These are phyloP conservation scores for Euthynnus affinis DNA, from an alignment of 2,797 vertebrate species.

Conservation along the genomic window DNA sequence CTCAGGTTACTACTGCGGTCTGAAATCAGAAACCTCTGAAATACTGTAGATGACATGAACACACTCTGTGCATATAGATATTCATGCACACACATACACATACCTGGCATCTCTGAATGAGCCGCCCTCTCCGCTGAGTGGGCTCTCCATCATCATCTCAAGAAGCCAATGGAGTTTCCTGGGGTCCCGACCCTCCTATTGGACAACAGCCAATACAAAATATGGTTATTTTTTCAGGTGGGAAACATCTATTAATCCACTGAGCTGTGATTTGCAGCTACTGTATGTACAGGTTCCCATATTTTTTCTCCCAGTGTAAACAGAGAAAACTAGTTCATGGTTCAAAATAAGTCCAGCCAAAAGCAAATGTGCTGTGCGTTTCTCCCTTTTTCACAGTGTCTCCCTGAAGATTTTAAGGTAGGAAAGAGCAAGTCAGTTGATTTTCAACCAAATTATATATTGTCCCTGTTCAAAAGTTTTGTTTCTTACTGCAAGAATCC, in stretches of 20 bases:
- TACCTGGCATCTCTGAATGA: slow-evolving; percentile 92
- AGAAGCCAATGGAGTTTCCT: slow-evolving; percentile 97
- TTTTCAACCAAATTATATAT: not conserved
- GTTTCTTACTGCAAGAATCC: not conserved
- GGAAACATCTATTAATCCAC: not conserved
- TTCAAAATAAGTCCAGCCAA: not conserved
- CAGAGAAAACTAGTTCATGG: not conserved
- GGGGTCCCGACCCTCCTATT: slow-evolving; percentile 96
- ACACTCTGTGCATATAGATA: not conserved
- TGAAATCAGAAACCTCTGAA: slow-evolving; percentile 68
- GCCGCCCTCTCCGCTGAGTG: slow-evolving; percentile 94
- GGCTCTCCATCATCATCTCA: slow-evolving; percentile 95
- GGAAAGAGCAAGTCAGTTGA: not conserved
- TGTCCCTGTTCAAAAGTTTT: not conserved
- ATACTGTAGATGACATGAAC: slow-evolving; percentile 49
- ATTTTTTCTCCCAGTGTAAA: not conserved
- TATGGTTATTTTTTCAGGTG: slow-evolving; percentile 30
- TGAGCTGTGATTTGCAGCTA: not conserved
- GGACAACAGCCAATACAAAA: slow-evolving; percentile 43
- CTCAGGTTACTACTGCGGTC: slow-evolving; percentile 67
- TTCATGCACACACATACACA: slow-evolving; percentile 11
- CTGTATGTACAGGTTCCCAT: not conserved
- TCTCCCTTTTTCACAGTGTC: too few relatives aligned
- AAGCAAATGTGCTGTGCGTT: not conserved
- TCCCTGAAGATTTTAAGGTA: too few relatives aligned